These are phyloP conservation scores for Dicaeum eximium DNA, from an alignment of 2,113 vertebrate species.

Conservation along the genomic window DNA sequence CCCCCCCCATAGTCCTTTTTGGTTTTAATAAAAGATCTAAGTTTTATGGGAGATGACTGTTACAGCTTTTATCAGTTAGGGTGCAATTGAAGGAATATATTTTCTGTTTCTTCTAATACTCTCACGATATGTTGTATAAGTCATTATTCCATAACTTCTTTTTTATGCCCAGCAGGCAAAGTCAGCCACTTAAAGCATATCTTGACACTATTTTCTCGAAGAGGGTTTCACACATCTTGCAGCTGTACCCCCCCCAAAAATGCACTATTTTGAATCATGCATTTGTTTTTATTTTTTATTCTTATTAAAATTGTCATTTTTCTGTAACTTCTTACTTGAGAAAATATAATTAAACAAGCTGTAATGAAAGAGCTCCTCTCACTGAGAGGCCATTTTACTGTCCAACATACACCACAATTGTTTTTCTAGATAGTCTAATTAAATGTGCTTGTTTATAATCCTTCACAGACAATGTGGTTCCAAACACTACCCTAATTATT, in stretches of 20 bases:
- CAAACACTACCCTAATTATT: not conserved
- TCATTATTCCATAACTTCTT: not conserved
- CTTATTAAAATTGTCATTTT: not conserved
- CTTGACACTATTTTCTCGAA: not conserved
- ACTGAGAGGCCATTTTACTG: not conserved
- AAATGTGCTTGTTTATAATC: not conserved
- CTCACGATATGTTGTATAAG: not conserved
- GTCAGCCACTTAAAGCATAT: not conserved
- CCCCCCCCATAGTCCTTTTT: not conserved
- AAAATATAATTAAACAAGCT: not conserved
- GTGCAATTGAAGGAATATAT: not conserved
- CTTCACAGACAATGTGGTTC: not conserved
- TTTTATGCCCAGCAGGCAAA: not conserved
- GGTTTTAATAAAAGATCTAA: slow-evolving; percentile 17
- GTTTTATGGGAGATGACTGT: not conserved
- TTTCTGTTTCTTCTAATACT: not conserved
- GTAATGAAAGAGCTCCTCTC: not conserved
- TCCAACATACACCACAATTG: not conserved
- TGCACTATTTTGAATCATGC: not conserved
- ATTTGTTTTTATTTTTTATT: not conserved
- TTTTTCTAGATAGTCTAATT: not conserved
- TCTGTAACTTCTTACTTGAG: not conserved
- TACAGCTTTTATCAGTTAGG: slow-evolving; percentile 31
- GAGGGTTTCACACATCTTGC: not conserved
- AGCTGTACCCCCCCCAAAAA: not conserved